Base-by-base conservation (phyloP, 92 coral and sea anemone species). In the Pocillopora grandis region DNA sequence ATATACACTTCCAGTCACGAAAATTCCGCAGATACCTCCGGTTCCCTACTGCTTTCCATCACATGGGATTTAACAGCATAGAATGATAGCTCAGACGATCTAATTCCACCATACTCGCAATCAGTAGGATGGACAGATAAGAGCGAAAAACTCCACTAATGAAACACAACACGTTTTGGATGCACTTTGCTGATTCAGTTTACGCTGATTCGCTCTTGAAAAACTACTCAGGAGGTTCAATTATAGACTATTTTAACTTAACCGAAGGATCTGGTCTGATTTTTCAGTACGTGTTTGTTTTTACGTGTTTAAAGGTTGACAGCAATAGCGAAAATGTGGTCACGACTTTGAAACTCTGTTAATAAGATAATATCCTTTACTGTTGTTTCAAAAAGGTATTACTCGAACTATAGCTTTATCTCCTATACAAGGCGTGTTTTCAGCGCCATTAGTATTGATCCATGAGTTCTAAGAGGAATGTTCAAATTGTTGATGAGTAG, bases 21-120 rank as follows among this genome's bases (percentile, higher is more conserved):
- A 74, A 74, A 83, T 83, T 73, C 86, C 78, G 21, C 27, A 61
- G 86, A 83, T 83, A 12, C 86, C 86, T 21, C 9, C 17, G 12
- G 4, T 5, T 19, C 17, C 49, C 35, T 55, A 12, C 86, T 83
- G 86, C 61, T 82, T 82, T 82, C 72, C 35, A 62, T 82, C 86
- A 82, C 27, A 70, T 31, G 59, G 77, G 85, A 71, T 83, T 83
- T 83, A 83, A 33, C 27, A 52, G 67, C 63, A 66, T 70, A 49
- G 17, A 64, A 63, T 59, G 60, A 42, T 56, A 62, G 74, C 86
- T 83, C 86, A 81, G 85, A 81, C 85, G 58, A 77, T 10, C 73
- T 75, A 74, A 83, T 21, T 57, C 60, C 17, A 67, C 35, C 56
- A 62, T 83, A 72, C 57, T 57, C 74, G 58, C 80, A 16, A 17